Evolutionary conservation across 2,888 invertebrate genomes (phyloP), one percentile per base, ranked within the genome.

Genomic region (Piscicola geometra): DNA sequence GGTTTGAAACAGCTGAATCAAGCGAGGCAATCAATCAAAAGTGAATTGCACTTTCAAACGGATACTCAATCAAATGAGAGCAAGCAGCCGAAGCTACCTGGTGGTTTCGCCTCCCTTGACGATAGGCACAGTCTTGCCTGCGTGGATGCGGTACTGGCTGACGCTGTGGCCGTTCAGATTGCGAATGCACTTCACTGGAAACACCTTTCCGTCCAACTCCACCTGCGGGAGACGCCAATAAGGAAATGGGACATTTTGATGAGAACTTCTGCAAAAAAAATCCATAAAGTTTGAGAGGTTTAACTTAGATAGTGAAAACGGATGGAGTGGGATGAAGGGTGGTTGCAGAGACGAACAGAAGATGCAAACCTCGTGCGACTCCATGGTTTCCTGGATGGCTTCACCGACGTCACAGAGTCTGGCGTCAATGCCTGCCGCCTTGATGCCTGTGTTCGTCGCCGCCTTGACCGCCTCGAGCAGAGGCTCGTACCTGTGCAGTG

Each of bases 161-260:
- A 99, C 97, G n/a, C 97, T 97, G 86, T 99, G 99, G 0, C 99
- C 99, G 86, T 99, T 99, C 79, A 99, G 89, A 88, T 99, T 99
- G 79, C 98, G 90, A 83, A 99, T 99, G 5, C 97, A 93, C 87
- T 97, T 98, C 47, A 76, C 92, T 86, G 91, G 94, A 87, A 94
- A 96, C 18, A 92, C 92, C 87, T 94, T 94, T 50, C 99, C 98
- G 86, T 98, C 94, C 75, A 99, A 86, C 86, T 98, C 98, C 5
- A 99, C 90, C 73, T 73, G 25, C 5, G n/a, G 21, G 5, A 28
- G 64, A n/a, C n/a, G n/a, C n/a, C n/a, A n/a, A n/a, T n/a, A n/a
- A n/a, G n/a, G n/a, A n/a, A n/a, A n/a, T n/a, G n/a, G n/a, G n/a
- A 15, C 50, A 28, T 64, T 64, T 64, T 9, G 12, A 64, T 64